These are phyloP conservation scores for Clupea harengus DNA, from an alignment of 2,113 vertebrate species.

Conservation along the genomic window DNA sequence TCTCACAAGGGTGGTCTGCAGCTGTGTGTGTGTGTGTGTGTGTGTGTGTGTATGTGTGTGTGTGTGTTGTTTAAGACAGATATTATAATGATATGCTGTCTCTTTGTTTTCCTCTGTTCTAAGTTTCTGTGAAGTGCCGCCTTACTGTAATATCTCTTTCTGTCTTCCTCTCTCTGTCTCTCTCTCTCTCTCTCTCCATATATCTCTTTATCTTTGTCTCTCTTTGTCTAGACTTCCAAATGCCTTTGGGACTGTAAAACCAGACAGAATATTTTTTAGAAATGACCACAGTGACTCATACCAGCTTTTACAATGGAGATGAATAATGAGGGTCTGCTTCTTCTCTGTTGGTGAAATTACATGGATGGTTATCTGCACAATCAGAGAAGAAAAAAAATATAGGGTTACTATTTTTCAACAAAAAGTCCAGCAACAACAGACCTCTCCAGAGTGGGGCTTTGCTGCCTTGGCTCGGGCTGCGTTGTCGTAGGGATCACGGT, in stretches of 20 bases:
- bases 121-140: background rate
- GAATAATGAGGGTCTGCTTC: conserved; percentile 36
- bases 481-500: conserved; percentile 30
- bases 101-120: background rate
- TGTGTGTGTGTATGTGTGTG: background rate
- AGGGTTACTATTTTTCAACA: conserved; percentile 9
- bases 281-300: conserved; percentile 42
- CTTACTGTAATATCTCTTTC: background rate
- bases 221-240: conserved; percentile 37
- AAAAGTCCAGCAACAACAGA: conserved; percentile 7
- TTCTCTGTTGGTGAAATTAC: background rate
- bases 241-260: conserved; percentile 53
- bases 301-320: conserved; percentile 50
- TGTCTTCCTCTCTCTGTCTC: background rate
- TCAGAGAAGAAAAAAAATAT: background rate
- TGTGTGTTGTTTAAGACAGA: conserved; percentile 43
- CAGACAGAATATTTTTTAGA: conserved; percentile 37
- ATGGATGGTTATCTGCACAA: background rate
- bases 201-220: background rate
- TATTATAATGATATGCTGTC: background rate
- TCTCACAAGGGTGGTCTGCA: conserved; percentile 67
- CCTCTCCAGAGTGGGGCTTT: background rate
- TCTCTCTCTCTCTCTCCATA: background rate
- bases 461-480: background rate
- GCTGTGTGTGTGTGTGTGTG: conserved; percentile 44